These are phyloP conservation scores for Cheilosia urbana DNA, from an alignment of 2,888 invertebrate genomes.

Conservation along the genomic window DNA sequence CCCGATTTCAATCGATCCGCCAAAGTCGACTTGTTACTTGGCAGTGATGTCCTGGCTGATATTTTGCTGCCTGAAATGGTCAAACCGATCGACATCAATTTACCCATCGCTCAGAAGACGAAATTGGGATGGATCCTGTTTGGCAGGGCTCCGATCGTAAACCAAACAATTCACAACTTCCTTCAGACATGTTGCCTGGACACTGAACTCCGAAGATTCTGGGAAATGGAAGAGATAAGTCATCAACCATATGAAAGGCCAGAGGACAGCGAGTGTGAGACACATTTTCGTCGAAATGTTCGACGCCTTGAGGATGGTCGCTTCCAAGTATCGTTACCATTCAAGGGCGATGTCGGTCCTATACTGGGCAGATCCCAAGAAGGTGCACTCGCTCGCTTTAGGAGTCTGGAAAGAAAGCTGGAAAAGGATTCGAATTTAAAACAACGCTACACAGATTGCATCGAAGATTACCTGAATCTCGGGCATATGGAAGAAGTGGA, in stretches of 20 bases:
- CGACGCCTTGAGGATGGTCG: not conserved
- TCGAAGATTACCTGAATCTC: slow-evolving; percentile 15
- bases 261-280: slow-evolving; percentile 15
- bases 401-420: too few relatives aligned
- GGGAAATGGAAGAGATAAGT: slow-evolving; percentile 16
- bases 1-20: too few relatives aligned
- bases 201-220: slow-evolving; percentile 15
- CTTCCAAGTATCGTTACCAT: too few relatives aligned
- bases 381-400: slow-evolving; percentile 9
- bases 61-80: too few relatives aligned
- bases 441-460: not conserved
- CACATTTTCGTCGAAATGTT: slow-evolving; percentile 14
- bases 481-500: slow-evolving; percentile 25
- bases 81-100: too few relatives aligned
- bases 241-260: too few relatives aligned
- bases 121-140: slow-evolving; percentile 10
- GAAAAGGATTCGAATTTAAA: not conserved
- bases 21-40: too few relatives aligned
- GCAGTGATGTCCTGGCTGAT: too few relatives aligned
- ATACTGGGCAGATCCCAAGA: not conserved
- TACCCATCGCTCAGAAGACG: not conserved
- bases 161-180: too few relatives aligned
- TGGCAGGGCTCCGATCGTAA: slow-evolving; percentile 7
- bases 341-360: too few relatives aligned
- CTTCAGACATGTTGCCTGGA: too few relatives aligned